phyloP scores from a whole-genome alignment of 1,140 invertebrate species.

The Cydia fagiglandana region DNA sequence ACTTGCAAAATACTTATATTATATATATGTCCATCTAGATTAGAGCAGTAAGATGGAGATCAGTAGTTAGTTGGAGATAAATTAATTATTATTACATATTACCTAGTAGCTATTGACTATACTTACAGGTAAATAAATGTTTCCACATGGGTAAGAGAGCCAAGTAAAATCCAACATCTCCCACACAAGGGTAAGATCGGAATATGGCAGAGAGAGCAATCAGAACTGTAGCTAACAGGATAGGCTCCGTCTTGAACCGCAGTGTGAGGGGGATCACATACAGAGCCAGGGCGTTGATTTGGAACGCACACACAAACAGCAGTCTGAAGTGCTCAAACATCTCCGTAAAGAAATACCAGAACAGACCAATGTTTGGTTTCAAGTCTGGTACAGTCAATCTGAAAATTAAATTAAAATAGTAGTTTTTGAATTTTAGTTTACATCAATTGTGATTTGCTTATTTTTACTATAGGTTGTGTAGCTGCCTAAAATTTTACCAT shows the following conservation, averaged over 20 bases:
- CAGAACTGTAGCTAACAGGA: slow-evolving; percentile 91
- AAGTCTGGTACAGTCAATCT: slow-evolving; percentile 94
- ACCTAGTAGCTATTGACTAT: slow-evolving; percentile 32
- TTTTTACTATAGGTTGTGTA: too few relatives aligned
- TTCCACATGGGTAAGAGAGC: slow-evolving; percentile 94
- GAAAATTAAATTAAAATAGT: slow-evolving; percentile 57
- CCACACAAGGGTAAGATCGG: slow-evolving; percentile 97
- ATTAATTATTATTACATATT: too few relatives aligned
- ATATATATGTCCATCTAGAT: too few relatives aligned
- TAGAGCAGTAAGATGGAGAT: too few relatives aligned
- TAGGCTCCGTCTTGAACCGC: slow-evolving; percentile 91
- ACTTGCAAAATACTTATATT: too few relatives aligned
- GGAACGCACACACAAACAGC: slow-evolving; percentile 97
- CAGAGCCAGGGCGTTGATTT: slow-evolving; percentile 95
- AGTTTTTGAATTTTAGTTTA: slow-evolving; percentile 35
- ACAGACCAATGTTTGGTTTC: slow-evolving; percentile 97
- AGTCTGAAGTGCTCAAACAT: slow-evolving; percentile 99
- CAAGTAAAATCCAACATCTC: slow-evolving; percentile 96
- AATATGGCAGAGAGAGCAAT: slow-evolving; percentile 94
- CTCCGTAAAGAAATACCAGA: slow-evolving; percentile 99
- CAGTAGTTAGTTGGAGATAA: too few relatives aligned
- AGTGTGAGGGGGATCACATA: slow-evolving; percentile 94
- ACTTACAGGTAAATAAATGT: slow-evolving; percentile 93
- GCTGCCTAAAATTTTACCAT: background rate
- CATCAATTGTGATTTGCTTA: too few relatives aligned